These are phyloP conservation scores for Amphimedon queenslandica DNA, from an alignment of 37 sponge, comb jelly and placozoan genomes.

Conservation along the genomic window DNA sequence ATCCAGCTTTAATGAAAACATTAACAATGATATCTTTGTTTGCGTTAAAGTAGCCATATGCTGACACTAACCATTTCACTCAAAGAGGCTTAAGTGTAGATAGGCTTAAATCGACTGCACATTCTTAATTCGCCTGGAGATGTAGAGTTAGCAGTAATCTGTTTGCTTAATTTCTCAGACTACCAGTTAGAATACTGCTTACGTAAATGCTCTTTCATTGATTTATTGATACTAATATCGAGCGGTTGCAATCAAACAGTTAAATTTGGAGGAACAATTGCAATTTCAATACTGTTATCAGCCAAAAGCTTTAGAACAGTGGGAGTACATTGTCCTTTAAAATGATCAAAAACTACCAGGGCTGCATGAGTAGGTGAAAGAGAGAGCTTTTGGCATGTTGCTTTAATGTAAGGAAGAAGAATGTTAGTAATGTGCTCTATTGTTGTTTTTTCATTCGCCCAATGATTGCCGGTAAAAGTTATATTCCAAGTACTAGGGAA, in stretches of 20 bases:
- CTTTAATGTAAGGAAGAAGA: slow-evolving; percentile 29
- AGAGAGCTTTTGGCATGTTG: slow-evolving; percentile 9
- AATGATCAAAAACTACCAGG: slow-evolving; percentile 35
- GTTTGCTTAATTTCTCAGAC: slow-evolving; percentile 26
- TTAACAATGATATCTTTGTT: slow-evolving; percentile 31
- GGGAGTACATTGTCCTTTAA: slow-evolving; percentile 26
- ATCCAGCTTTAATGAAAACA: slow-evolving; percentile 53
- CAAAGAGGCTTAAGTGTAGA: slow-evolving; percentile 45
- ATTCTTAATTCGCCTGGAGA: background rate
- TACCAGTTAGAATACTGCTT: slow-evolving; percentile 42
- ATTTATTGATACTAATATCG: slow-evolving; percentile 53
- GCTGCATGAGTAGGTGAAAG: slow-evolving; percentile 15
- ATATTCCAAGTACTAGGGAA: slow-evolving; percentile 35
- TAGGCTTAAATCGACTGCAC: slow-evolving; percentile 24
- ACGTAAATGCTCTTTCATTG: slow-evolving; percentile 38
- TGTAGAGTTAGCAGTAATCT: slow-evolving; percentile 5
- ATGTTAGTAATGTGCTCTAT: slow-evolving; percentile 30
- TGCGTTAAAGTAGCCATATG: slow-evolving; percentile 37
- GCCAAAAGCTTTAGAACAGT: background rate
- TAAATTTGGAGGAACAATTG: slow-evolving; percentile 45
- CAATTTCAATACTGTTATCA: background rate
- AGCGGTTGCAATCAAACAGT: slow-evolving; percentile 46
- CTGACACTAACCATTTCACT: slow-evolving; percentile 47
- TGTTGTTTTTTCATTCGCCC: slow-evolving; percentile 33
- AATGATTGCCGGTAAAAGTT: slow-evolving; percentile 40